These are phyloP conservation scores for Aphyosemion australe DNA, from an alignment of 2,113 vertebrate genomes.

Conservation along the genomic window DNA sequence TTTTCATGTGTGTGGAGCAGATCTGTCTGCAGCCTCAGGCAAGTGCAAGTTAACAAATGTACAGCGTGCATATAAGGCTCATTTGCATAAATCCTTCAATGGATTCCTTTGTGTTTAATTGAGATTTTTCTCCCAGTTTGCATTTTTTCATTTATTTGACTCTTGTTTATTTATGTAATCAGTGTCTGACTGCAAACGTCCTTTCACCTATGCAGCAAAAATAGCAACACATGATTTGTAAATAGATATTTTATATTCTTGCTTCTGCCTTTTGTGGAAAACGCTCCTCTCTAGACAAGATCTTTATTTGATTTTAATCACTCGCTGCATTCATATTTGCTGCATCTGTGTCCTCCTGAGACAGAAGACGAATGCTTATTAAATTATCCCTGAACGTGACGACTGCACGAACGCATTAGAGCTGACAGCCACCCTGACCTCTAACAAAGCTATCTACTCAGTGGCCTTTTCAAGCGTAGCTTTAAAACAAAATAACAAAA, in stretches of 20 bases:
- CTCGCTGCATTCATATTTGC: not conserved
- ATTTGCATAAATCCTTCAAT: constrained; percentile 82
- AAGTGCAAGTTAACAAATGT: constrained; percentile 82
- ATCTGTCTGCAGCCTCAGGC: constrained; percentile 81
- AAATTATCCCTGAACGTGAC: constrained; percentile 31
- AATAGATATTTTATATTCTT: not conserved
- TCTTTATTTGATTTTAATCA: not conserved
- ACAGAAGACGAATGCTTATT: constrained; percentile 39
- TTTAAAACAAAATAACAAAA: not conserved
- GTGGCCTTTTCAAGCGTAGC: constrained; percentile 53
- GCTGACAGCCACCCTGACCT: constrained; percentile 39
- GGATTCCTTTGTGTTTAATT: constrained; percentile 80
- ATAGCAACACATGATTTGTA: not conserved
- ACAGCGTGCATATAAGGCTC: constrained; percentile 75
- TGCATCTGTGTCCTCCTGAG: constrained; percentile 14
- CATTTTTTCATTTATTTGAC: constrained; percentile 28
- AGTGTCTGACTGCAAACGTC: constrained; percentile 20
- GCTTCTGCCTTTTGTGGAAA: too few relatives aligned
- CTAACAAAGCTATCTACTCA: too few relatives aligned
- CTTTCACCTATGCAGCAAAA: not conserved
- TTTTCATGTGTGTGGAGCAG: constrained; percentile 73
- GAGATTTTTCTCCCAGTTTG: constrained; percentile 10
- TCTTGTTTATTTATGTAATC: constrained; percentile 41
- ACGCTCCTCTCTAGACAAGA: too few relatives aligned
- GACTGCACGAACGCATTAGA: constrained; percentile 19